Evolutionary conservation across 2,113 vertebrate species (phyloP).

Genomic region (Chaenogobius annularis): DNA sequence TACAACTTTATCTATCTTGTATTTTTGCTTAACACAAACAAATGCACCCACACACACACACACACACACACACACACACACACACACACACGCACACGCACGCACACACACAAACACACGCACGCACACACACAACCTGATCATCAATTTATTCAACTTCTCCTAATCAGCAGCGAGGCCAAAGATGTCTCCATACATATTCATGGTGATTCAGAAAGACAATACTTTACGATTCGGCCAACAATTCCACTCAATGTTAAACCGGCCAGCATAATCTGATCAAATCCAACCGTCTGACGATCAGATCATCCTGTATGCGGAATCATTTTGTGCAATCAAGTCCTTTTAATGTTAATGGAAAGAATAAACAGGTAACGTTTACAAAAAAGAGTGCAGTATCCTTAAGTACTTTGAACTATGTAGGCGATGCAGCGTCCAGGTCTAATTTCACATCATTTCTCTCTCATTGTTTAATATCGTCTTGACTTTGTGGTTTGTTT

Average conservation of each 20-base stretch:
- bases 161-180: conserved; percentile 64
- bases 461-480: not conserved
- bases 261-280: conserved; percentile 65
- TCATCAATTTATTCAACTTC: conserved; percentile 69
- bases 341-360: not conserved
- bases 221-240: conserved; percentile 50
- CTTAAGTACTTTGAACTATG: not conserved
- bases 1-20: conserved; percentile 31
- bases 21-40: conserved; percentile 21
- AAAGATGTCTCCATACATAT: conserved; percentile 70
- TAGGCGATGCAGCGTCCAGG: not conserved
- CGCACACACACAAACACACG: too few relatives aligned
- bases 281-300: conserved; percentile 67
- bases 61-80: too few relatives aligned
- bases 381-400: not conserved
- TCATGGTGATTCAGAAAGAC: conserved; percentile 59
- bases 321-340: conserved; percentile 71
- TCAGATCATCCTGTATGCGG: conserved; percentile 60
- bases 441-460: not conserved
- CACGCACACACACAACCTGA: conserved; percentile 33
- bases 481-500: conserved; percentile 5
- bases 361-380: not conserved
- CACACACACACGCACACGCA: too few relatives aligned
- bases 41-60: too few relatives aligned
- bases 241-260: conserved; percentile 71